Conservation (phyloP, 2,888 invertebrate species). For the Carcina quercana region DNA sequence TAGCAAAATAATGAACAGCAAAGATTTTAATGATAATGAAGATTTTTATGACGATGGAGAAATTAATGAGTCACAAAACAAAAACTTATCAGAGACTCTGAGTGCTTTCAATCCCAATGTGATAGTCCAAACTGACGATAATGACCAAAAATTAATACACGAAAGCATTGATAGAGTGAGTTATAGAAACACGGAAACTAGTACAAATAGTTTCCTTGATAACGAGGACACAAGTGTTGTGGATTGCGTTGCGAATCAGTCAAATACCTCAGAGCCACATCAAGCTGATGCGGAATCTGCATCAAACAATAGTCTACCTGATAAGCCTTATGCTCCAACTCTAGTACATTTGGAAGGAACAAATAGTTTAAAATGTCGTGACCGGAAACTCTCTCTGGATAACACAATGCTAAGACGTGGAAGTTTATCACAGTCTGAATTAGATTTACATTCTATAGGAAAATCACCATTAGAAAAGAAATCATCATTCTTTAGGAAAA, state of each 20-base stretch:
- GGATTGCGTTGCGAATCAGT: no score
- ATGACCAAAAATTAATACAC: no score
- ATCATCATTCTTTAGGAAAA: slow-evolving; percentile 62
- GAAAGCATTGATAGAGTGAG: no score
- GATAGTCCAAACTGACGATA: slow-evolving; percentile 16
- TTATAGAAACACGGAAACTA: no score
- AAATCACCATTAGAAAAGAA: slow-evolving; percentile 59
- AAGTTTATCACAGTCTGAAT: slow-evolving; percentile 56
- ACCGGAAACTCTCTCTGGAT: slow-evolving; percentile 57
- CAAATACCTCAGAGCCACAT: no score
- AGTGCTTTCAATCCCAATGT: slow-evolving; percentile 45
- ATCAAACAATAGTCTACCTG: no score
- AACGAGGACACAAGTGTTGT: no score
- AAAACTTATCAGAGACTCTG: slow-evolving; percentile 20
- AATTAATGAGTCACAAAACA: slow-evolving; percentile 12
- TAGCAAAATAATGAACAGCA: slow-evolving; percentile 52
- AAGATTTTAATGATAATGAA: slow-evolving; percentile 47
- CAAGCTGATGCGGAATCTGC: no score
- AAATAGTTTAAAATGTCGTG: slow-evolving; percentile 2
- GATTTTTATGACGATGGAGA: slow-evolving; percentile 32
- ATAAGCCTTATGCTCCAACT: slow-evolving; percentile 19
- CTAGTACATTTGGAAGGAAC: slow-evolving; percentile 5
- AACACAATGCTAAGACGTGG: slow-evolving; percentile 49
- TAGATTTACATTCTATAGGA: slow-evolving; percentile 56
- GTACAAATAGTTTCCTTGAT: no score